Evolutionary conservation across 2,797 vertebrate genomes (phyloP), one percentile per base, ranked within the genome.

Genomic region (Sebastes hopkinsi): DNA sequence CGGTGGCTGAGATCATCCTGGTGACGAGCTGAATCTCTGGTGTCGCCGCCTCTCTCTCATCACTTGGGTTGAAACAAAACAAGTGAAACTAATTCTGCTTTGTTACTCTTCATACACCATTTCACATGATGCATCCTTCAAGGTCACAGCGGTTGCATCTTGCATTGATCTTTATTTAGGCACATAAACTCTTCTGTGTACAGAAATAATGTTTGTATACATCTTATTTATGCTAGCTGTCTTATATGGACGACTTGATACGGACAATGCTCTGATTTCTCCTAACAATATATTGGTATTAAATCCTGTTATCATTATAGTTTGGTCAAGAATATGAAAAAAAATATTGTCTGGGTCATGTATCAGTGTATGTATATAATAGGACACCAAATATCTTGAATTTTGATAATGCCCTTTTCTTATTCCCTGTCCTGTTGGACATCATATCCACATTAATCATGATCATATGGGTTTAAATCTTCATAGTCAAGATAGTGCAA

Each of bases 1-100:
- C 54, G n/a, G 62, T 71, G 74, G 60, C 78, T 84, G 76, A 29
- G 42, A 81, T 80, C 80, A 77, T 72, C 59, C 46, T 77, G 73
- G 75, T 69, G 83, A 82, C 73, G 58, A 32, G 32, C 77, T 80
- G 38, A 75, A 30, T 75, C 72, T 75, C 85, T 81, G 65, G 79
- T 64, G 67, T 75, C 73, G 72, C 67, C 8, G 18, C 8, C 50
- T 65, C 60, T 12, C 52, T 65, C 67, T 64, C 64, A 77, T 77
- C 46, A 61, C 82, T 74, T 8, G n/a, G 32, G n/a, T 54, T 81
- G 69, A 84, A 80, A 66, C 55, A 68, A 81, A 83, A 80, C 72
- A 46, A 78, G 52, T 20, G 8, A 58, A 84, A 70, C 50, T 54
- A 67, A 54, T 1, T 8, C 69, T 22, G 58, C 71, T 62, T 72